These are phyloP conservation scores for Tychaedon coryphoeus DNA, from an alignment of 2,113 vertebrate genomes.

Conservation along the genomic window DNA sequence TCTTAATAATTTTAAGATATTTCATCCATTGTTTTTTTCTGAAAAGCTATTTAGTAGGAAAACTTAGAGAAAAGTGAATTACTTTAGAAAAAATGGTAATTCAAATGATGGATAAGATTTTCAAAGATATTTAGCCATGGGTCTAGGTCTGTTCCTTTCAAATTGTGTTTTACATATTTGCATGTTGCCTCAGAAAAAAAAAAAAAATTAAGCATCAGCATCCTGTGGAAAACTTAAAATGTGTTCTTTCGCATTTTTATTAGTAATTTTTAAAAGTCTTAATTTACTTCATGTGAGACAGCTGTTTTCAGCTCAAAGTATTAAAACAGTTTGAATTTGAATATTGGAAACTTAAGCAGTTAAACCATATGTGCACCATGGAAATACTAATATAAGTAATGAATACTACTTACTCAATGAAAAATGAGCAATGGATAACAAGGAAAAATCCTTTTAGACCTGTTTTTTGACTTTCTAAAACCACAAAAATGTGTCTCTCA, in stretches of 20 bases:
- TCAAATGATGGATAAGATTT: neutral
- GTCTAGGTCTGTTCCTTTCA: neutral
- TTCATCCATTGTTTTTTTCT: neutral
- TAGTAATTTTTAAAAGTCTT: neutral
- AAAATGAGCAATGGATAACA: neutral
- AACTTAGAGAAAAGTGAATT: neutral
- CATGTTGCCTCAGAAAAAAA: neutral
- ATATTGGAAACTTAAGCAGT: neutral
- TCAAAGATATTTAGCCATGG: neutral
- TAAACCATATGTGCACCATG: neutral
- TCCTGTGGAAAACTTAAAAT: neutral
- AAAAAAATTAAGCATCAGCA: neutral
- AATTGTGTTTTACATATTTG: neutral
- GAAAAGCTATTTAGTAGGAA: neutral
- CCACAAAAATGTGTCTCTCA: neutral
- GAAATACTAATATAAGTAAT: neutral
- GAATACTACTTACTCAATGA: neutral
- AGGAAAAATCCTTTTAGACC: neutral
- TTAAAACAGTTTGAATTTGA: neutral
- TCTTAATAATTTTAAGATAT: neutral
- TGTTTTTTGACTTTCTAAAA: neutral
- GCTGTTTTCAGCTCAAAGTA: neutral
- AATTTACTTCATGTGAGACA: neutral
- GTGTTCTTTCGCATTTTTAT: neutral
- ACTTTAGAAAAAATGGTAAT: neutral